phyloP scores from a whole-genome alignment of 2,113 vertebrate genomes.

The Ophthalmolycus amberensis region DNA sequence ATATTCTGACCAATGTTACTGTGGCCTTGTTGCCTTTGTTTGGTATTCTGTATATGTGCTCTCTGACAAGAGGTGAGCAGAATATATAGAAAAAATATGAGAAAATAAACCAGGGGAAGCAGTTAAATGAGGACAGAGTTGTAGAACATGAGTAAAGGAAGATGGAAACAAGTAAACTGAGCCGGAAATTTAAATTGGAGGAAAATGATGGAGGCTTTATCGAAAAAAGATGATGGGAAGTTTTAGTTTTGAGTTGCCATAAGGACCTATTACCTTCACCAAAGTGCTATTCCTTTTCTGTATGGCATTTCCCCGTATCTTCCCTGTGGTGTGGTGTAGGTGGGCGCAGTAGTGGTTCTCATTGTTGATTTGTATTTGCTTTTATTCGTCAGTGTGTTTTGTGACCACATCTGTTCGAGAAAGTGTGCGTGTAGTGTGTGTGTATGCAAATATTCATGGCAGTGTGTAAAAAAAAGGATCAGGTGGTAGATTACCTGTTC shows the following conservation, averaged over 20 bases:
- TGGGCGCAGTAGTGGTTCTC: slow-evolving; percentile 13
- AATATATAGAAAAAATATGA: not conserved
- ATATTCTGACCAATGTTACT: not conserved
- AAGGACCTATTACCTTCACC: not conserved
- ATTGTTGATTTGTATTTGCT: slow-evolving; percentile 15
- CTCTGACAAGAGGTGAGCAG: not conserved
- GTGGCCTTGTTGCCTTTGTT: not conserved
- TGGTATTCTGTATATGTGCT: not conserved
- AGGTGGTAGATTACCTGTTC: slow-evolving; percentile 25
- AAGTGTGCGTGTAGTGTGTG: not conserved
- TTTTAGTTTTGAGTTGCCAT: slow-evolving; percentile 9
- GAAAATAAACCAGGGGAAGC: not conserved
- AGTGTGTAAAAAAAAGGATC: slow-evolving; percentile 15
- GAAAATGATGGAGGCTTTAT: not conserved
- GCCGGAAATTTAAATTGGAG: not conserved
- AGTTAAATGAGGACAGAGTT: not conserved
- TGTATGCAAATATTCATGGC: not conserved
- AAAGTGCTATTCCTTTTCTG: slow-evolving; percentile 2
- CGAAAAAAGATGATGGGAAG: not conserved
- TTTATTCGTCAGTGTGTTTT: slow-evolving; percentile 15
- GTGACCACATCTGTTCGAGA: not conserved
- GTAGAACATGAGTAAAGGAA: not conserved
- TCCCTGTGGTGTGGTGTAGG: slow-evolving; percentile 18
- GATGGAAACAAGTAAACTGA: not conserved
- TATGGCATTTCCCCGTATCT: not conserved